Base-by-base conservation (phyloP, 2,888 invertebrate genomes). In the Thymelicus sylvestris region DNA sequence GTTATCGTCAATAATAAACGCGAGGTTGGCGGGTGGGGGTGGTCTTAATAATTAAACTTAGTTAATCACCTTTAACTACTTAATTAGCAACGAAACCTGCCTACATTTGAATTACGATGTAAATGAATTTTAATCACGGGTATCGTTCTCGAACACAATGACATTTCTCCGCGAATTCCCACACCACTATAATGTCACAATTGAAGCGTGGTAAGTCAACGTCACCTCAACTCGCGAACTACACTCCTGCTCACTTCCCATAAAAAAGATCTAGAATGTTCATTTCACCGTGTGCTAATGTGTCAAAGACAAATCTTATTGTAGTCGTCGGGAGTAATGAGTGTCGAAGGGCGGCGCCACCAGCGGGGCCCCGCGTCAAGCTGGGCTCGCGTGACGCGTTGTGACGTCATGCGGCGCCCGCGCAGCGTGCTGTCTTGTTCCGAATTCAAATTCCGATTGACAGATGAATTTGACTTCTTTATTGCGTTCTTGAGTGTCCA, bases 231-330 rank as follows among this genome's bases (percentile, higher is more conserved):
- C 82, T 84, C 86, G 85, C 86, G 85, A 86, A 84, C 83, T 73
- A 62, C 71, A 75, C 77, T 76, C 83, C 82, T 86, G 88, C 80
- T 86, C 87, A 83, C 81, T 89, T 90, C 90, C 90, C 90, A 89
- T 88, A 89, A 88, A 86, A 81, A 86, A 87, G 87, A 89, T 89
- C 90, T 87, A 89, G 91, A 91, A 90, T 89, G 86, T 83, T 83
- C 86, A 85, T 75, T 84, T 91, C 80, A 88, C 89, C 91, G 85
- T 91, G 84, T 90, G 85, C 74, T 85, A 85, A 86, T 68, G 78
- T 86, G 83, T 84, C 86, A 83, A 83, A 86, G 86, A 84, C 83
- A 80, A 81, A 81, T 81, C 85, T 82, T 79, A 76, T 86, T 87
- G 86, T 86, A 73, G 78, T 80, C 76, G 75, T 73, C 77, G 76